These are phyloP conservation scores for Glyphotaelius pellucidus DNA, from an alignment of 2,888 invertebrate species.

Conservation along the genomic window DNA sequence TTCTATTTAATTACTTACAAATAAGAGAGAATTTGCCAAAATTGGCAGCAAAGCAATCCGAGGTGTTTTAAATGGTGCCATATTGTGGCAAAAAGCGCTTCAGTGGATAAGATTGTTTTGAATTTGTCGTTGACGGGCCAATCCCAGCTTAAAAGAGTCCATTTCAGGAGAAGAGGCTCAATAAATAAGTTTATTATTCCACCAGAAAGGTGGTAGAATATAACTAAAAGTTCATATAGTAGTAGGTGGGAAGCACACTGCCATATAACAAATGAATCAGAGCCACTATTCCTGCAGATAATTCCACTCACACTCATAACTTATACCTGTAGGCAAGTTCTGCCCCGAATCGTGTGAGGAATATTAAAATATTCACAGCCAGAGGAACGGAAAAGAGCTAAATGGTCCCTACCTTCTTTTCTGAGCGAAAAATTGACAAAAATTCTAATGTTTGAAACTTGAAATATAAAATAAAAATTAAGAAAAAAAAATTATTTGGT, in stretches of 20 bases:
- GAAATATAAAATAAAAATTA: no score
- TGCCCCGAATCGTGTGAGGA: neutral
- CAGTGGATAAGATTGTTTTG: no score
- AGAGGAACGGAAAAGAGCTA: neutral
- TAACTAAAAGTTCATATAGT: neutral
- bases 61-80: no score
- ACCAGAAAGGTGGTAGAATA: neutral
- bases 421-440: neutral
- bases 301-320: neutral
- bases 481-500: no score
- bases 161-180: neutral
- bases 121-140: no score
- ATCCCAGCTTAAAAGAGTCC: no score
- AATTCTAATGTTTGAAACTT: no score
- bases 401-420: neutral
- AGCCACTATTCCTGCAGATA: neutral
- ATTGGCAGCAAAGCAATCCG: no score
- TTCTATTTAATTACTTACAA: no score
- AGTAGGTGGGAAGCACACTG: neutral
- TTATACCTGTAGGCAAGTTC: neutral
- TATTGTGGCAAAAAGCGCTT: no score
- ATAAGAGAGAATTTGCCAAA: no score
- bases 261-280: neutral
- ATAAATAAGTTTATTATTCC: neutral
- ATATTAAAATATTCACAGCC: neutral